phyloP scores from a whole-genome alignment of 2,888 invertebrate species.

The Acronicta psi region DNA sequence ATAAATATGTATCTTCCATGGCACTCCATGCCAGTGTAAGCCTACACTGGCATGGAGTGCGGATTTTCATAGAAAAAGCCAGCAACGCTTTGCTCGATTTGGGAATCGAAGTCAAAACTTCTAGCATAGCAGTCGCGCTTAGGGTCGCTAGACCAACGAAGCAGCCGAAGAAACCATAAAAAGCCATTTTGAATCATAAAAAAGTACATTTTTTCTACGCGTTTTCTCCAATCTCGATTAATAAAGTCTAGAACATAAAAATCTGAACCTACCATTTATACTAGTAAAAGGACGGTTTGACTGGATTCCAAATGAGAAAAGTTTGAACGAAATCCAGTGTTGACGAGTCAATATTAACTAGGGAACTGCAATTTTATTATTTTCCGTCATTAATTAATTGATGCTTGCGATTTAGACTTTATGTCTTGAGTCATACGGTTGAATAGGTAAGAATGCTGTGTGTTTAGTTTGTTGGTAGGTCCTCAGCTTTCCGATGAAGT shows the following conservation, averaged over 20 bases:
- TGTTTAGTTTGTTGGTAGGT: slow-evolving; percentile 44
- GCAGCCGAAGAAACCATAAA: too few species aligned
- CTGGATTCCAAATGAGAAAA: slow-evolving; percentile 87
- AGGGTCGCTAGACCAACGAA: too few species aligned
- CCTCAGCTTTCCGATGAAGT: slow-evolving; percentile 78
- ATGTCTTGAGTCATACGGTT: background rate
- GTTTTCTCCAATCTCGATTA: slow-evolving; percentile 5
- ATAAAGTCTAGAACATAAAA: slow-evolving; percentile 42
- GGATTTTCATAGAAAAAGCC: too few species aligned
- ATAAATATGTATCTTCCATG: too few species aligned
- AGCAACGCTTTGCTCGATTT: too few species aligned
- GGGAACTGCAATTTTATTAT: slow-evolving; percentile 69
- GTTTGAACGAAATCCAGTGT: slow-evolving; percentile 83
- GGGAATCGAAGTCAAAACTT: too few species aligned
- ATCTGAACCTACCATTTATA: slow-evolving; percentile 58
- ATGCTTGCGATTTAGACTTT: slow-evolving; percentile 22
- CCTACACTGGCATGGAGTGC: too few species aligned
- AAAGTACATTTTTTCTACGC: background rate
- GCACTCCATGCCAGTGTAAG: too few species aligned
- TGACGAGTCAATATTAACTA: slow-evolving; percentile 87
- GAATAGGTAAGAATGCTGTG: background rate
- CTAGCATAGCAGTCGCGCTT: too few species aligned
- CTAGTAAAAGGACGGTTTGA: slow-evolving; percentile 64
- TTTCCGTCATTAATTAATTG: slow-evolving; percentile 26
- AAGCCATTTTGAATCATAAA: too few species aligned